Conservation (phyloP, 2,797 vertebrate genomes). For the Betta splendens region DNA sequence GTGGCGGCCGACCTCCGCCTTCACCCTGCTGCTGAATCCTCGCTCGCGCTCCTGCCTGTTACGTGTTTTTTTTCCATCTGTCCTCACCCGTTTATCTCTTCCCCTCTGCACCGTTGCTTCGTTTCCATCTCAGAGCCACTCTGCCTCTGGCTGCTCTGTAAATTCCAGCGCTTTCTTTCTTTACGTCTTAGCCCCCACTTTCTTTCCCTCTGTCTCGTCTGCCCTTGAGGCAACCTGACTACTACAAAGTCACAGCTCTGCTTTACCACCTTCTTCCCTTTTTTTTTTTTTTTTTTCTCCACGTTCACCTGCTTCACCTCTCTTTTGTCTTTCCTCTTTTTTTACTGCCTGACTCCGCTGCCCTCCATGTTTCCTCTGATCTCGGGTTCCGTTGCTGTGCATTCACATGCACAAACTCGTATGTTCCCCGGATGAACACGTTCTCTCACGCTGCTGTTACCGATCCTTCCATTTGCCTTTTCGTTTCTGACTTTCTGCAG, state of each 20-base stretch:
- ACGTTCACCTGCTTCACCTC: conserved; percentile 18
- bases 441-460: background rate
- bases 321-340: conserved; percentile 45
- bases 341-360: conserved; percentile 56
- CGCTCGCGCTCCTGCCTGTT: too few species aligned
- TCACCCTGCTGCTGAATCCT: too few species aligned
- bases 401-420: conserved; percentile 7
- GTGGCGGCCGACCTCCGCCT: too few species aligned
- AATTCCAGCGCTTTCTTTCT: conserved; percentile 58
- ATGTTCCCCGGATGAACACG: conserved; percentile 15
- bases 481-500: conserved; percentile 9
- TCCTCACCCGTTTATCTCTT: conserved; percentile 28
- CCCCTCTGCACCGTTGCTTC: conserved; percentile 56
- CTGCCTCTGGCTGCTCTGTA: conserved; percentile 60
- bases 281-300: background rate
- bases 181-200: conserved; percentile 58
- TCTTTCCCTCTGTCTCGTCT: conserved; percentile 62
- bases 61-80: too few species aligned
- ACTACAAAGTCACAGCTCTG: conserved; percentile 68
- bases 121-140: conserved; percentile 47
- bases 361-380: conserved; percentile 59
- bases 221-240: conserved; percentile 78
- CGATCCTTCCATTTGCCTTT: conserved; percentile 17
- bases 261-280: conserved; percentile 45
- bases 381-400: conserved; percentile 30